Evolutionary conservation across 1,140 invertebrate genomes (phyloP), one percentile per base, ranked within the genome.

Genomic region (Adoxophyes honmai): DNA sequence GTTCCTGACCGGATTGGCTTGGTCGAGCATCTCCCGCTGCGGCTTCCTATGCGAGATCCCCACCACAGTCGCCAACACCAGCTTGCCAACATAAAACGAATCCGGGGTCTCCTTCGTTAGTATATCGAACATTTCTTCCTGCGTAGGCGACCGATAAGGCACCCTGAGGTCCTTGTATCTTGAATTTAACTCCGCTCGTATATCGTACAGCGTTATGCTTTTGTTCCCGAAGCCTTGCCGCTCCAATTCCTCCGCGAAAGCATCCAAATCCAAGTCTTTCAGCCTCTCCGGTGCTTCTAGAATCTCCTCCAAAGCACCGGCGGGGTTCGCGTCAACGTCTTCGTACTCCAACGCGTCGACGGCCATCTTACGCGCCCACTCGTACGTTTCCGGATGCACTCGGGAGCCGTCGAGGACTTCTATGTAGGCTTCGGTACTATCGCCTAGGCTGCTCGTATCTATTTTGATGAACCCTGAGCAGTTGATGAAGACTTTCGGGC

Each of bases 351-450:
- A 89, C 5, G 99, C 99, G 91, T 99, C 99, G 0, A 99, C 97
- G 2, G 98, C 99, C 98, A 99, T 99, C 90, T 99, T 99, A 14
- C 98, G 90, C 0, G 99, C 99, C 98, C 98, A 99, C 82, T 99
- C 98, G 73, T 99, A 99, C 0, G 97, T 98, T 89, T 99, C 99
- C 0, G 98, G 98, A 90, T 99, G 99, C 0, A 99, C 98, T 63
- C 99, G 91, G 0, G 99, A 99, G 0, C 98, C 98, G 81, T 99
- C 99, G 3, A 99, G 87, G 0, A 99, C 97, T 91, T 99, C 98
- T 0, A 98, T 96, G 71, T 98, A 98, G 0, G 95, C 94, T 73
- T 98, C 97, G 0, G 97, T 98, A 77, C 96, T 95, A 75, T 99
- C 97, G 9, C 97, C 97, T 13, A 99, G 83, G 63, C 96, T 96